phyloP scores from a whole-genome alignment of 1,140 invertebrate genomes.

The Drosophila ogumai region DNA sequence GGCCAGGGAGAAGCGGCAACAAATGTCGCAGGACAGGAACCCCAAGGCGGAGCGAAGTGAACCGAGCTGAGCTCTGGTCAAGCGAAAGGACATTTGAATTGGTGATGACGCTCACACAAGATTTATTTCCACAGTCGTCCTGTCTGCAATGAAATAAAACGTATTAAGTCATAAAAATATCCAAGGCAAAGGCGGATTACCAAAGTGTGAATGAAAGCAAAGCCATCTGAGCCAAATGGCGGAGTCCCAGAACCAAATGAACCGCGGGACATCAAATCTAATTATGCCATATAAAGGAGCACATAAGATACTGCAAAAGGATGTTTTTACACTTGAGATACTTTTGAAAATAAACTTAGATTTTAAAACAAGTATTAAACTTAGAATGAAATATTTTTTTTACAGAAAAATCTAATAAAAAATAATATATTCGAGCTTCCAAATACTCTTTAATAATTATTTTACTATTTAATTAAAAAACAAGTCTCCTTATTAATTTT shows the following conservation, averaged over 20 bases:
- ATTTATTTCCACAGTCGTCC: conserved; percentile 65
- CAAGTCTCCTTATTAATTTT: background rate
- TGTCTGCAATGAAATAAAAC: conserved; percentile 76
- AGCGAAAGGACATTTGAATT: conserved; percentile 77
- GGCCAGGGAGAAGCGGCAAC: conserved; percentile 51
- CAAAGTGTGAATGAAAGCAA: conserved; percentile 68
- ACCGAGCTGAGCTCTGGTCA: conserved; percentile 69
- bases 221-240: conserved; percentile 33
- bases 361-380: background rate
- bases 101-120: conserved; percentile 71
- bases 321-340: background rate
- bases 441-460: background rate
- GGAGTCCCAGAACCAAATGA: conserved; percentile 24
- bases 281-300: conserved; percentile 70
- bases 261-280: conserved; percentile 75
- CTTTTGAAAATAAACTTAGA: background rate
- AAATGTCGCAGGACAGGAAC: conserved; percentile 67
- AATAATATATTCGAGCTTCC: background rate
- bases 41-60: conserved; percentile 25
- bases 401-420: background rate
- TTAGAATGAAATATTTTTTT: background rate
- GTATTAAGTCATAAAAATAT: conserved; percentile 81
- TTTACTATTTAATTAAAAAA: background rate
- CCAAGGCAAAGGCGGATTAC: conserved; percentile 71
- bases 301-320: conserved; percentile 13